Base-by-base conservation (phyloP, 2,113 vertebrate species). In the Chitala chitala region DNA sequence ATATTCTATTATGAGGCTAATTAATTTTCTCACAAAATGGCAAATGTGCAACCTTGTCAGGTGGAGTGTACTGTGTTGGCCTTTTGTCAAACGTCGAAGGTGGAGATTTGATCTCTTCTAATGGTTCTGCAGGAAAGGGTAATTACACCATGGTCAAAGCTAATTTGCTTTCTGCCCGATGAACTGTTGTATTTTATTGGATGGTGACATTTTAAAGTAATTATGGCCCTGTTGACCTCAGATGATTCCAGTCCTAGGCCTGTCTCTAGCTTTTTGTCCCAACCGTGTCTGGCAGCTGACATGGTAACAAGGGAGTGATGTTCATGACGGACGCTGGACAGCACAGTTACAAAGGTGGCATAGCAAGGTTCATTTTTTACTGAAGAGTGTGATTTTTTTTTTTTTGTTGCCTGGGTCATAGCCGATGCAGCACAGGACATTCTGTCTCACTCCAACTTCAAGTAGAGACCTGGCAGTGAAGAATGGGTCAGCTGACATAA, bases 111-210 rank as follows among this genome's bases (percentile, higher is more conserved):
- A 98, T 99, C 94, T 98, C 95, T 94, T 94, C 94, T 98, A 99
- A 99, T 99, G 95, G 95, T 96, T 94, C 95, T 95, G 93, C 87
- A 94, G 94, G 95, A 98, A 98, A 99, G 95, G 97, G 97, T 99
- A 99, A 98, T 98, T 98, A 99, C 92, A 89, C 94, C 94, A 95
- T 98, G 97, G 97, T 98, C 96, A 99, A 99, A 99, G 96, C 96
- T 98, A 98, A 99, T 98, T 99, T 99, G 96, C 95, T 98, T 96
- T 99, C 95, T 98, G 96, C 95, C 95, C 98, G 97, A 98, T 98
- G 97, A 99, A 99, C 96, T 98, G 96, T 98, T 99, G 95, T 98
- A 98, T 99, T 99, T 99, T 98, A 99, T 98, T 98, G 96, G 96
- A 93, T 93, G 94, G 94, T 98, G 96, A 98, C 97, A 99, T 99